phyloP scores from a whole-genome alignment of 2,888 invertebrate species.

The Rhingia campestris region DNA sequence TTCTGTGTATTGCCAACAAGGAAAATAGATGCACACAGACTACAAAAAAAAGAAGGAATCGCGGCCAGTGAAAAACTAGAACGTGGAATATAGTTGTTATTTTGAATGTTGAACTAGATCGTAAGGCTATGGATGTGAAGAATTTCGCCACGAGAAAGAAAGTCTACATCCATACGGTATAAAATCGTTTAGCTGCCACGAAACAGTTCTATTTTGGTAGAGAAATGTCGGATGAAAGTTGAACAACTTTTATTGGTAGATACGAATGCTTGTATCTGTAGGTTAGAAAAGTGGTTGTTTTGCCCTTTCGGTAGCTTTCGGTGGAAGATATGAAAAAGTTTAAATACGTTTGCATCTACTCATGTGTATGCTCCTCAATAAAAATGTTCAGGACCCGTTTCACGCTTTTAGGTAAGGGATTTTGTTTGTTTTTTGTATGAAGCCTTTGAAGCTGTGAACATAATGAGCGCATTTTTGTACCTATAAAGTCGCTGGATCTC shows the following conservation, averaged over 20 bases:
- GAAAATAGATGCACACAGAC: constrained; percentile 2
- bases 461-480: too few species aligned
- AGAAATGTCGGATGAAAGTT: constrained; percentile 10
- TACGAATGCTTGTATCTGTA: too few species aligned
- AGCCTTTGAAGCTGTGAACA: too few species aligned
- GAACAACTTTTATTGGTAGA: constrained; percentile 2
- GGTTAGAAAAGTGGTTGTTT: too few species aligned
- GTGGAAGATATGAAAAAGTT: too few species aligned
- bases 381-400: too few species aligned
- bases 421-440: too few species aligned
- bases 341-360: too few species aligned
- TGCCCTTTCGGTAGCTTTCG: too few species aligned
- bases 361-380: too few species aligned
- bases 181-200: constrained; percentile 3
- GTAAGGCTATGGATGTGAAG: background rate
- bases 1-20: background rate
- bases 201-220: constrained; percentile 20
- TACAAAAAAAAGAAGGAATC: constrained; percentile 2
- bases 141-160: constrained; percentile 19
- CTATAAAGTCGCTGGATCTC: too few species aligned
- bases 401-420: too few species aligned
- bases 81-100: constrained; percentile 25
- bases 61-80: constrained; percentile 26
- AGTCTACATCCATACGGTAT: background rate
- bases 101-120: constrained; percentile 25